A percentile compares a stretch with the other conserved stretches of the same genome.
phyloP scores from a whole-genome alignment of 2,113 vertebrate species.

The Pithys albifrons region DNA sequence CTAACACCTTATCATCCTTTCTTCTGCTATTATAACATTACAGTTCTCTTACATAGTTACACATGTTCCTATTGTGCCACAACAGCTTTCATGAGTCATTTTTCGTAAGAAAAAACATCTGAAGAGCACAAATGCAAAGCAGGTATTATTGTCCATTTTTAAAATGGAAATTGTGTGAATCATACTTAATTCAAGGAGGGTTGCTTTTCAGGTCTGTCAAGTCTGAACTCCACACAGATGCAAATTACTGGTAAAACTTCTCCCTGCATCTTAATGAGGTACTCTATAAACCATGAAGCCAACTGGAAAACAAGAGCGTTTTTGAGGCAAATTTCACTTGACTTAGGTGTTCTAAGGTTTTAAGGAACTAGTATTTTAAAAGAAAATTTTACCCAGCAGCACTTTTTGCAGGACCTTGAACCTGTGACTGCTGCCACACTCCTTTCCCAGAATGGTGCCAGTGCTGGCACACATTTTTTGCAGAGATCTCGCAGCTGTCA shows the following conservation, averaged over 20 bases:
- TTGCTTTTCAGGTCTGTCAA: constrained; percentile 60
- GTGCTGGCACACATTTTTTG: background rate
- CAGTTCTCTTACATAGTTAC: background rate
- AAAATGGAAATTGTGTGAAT: constrained; percentile 47
- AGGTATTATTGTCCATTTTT: constrained; percentile 53
- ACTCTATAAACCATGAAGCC: background rate
- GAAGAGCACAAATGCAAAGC: background rate
- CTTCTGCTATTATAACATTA: background rate
- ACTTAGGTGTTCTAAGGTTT: background rate
- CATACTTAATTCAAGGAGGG: constrained; percentile 32
- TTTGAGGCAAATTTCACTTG: background rate
- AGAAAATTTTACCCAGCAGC: background rate
- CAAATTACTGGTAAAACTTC: constrained; percentile 61
- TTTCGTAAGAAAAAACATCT: background rate
- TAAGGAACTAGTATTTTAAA: background rate
- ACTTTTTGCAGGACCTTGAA: background rate
- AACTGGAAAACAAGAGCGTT: constrained; percentile 1
- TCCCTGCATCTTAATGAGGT: constrained; percentile 48
- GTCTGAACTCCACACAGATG: constrained; percentile 59
- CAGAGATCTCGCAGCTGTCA: constrained; percentile 7
- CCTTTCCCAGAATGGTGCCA: background rate
- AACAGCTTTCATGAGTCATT: background rate
- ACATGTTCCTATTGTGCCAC: background rate
- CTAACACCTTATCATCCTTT: background rate
- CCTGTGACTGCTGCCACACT: background rate